Evolutionary conservation across 35 echinoderm and acorn worm genomes (phyloP).

Genomic region (Ophiothrix spiculata): DNA sequence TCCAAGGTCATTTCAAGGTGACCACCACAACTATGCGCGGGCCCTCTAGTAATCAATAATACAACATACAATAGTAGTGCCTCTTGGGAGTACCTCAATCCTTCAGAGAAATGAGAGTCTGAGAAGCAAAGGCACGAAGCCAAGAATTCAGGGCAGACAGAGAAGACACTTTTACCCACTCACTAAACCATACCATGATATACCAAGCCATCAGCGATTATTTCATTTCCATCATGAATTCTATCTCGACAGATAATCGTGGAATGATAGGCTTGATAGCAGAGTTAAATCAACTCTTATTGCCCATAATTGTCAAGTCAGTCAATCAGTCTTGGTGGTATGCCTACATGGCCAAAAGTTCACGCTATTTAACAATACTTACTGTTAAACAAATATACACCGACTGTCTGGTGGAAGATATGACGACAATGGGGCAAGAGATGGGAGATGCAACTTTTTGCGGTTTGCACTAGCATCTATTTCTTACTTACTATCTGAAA

Average conservation of each 20-base stretch:
- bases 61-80: no score
- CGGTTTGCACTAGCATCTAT: no score
- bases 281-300: neutral
- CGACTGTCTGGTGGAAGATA: neutral
- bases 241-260: neutral
- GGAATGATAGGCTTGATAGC: neutral
- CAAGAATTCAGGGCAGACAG: no score
- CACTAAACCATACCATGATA: neutral
- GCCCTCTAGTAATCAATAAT: no score
- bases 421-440: neutral
- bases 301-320: neutral
- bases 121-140: no score
- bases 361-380: neutral
- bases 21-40: no score
- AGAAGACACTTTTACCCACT: no score
- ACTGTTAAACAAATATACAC: neutral
- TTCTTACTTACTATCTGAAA: no score
- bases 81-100: no score
- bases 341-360: no score
- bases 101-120: no score
- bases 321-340: neutral
- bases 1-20: no score
- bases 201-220: neutral
- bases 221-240: slow-evolving; percentile 10
- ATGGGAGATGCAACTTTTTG: neutral